Base-by-base conservation (phyloP, 2,113 vertebrate genomes). In the Laticauda laticaudata region DNA sequence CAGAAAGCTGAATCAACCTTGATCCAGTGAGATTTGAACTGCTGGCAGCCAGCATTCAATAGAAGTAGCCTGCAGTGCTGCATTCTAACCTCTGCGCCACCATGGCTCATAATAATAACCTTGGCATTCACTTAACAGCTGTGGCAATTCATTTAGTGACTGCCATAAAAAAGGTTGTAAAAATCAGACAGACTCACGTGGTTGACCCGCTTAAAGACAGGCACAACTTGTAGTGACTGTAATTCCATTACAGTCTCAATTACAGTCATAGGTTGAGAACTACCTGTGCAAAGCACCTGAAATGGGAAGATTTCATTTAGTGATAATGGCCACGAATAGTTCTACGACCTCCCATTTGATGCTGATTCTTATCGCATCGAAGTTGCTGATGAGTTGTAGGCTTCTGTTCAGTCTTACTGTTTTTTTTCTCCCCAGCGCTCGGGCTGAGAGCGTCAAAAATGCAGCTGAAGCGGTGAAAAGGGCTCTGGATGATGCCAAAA, bases 381-480 rank as follows among this genome's bases (percentile, higher is more conserved):
- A 39, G 12, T 14, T 1, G 18, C 29, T 86, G 56, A 57, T 43
- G 45, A 24, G 20, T 5, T 61, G 20, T 15, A 34, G 20, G 23
- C 4, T 43, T 69, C 64, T 9, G 21, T 48, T 86, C 45, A 61
- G 15, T 92, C 11, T 43, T 10, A 8, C 24, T 1, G 3, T 48
- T 11, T 2, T 45, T 39, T 89, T 92, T 92, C 0, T 86, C 57
- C 0, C 0, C 55, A 99, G 99, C 97, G 98, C 96, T 3, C 97
- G 96, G 18, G 98, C 99, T 2, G 99, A 99, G 91, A 97, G 96
- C 0, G 98, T 99, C 69, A 98, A 98, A 95, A 98, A 96, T 91
- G 98, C 98, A 0, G 98, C 98, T 0, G 98, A 99, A 94, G 97
- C 96, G 0, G 99, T 99, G 87, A 98, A 97, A 93, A 97, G 97